These are phyloP conservation scores for Loris lydekkerianus DNA, from an alignment of 2,797 vertebrate species.

Conservation along the genomic window DNA sequence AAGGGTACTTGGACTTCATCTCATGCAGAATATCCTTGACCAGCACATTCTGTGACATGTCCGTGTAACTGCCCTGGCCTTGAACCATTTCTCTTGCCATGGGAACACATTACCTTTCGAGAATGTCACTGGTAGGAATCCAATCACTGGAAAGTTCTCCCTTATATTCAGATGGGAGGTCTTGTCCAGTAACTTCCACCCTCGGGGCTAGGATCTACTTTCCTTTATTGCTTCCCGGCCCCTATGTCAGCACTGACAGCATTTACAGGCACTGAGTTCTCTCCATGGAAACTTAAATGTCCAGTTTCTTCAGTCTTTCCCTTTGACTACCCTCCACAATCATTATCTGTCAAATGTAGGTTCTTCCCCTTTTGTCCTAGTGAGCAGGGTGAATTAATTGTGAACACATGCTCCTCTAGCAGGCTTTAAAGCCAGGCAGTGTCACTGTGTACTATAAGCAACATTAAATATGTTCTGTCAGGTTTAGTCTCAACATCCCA, in stretches of 20 bases:
- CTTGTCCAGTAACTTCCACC: neutral
- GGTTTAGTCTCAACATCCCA: slow-evolving; percentile 81
- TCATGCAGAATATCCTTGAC: neutral
- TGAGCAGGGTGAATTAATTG: slow-evolving; percentile 77
- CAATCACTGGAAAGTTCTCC: neutral
- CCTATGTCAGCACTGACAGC: neutral
- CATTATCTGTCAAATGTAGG: neutral
- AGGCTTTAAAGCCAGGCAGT: slow-evolving; percentile 77
- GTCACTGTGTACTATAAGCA: slow-evolving; percentile 69
- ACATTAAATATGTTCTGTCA: slow-evolving; percentile 83
- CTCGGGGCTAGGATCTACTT: neutral
- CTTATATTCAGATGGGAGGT: neutral
- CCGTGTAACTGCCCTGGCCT: neutral
- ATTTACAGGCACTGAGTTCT: neutral
- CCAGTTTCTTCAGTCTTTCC: neutral
- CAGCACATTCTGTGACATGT: neutral
- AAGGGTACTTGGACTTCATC: neutral
- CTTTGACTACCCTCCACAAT: neutral
- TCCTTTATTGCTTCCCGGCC: neutral
- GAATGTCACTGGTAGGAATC: neutral
- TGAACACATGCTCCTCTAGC: slow-evolving; percentile 78
- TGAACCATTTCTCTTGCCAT: neutral
- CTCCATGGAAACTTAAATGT: neutral
- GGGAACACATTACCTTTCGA: neutral
- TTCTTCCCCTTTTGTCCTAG: slow-evolving; percentile 62